Base-by-base conservation (phyloP, 2,113 vertebrate species). In the Panthera uncia region DNA sequence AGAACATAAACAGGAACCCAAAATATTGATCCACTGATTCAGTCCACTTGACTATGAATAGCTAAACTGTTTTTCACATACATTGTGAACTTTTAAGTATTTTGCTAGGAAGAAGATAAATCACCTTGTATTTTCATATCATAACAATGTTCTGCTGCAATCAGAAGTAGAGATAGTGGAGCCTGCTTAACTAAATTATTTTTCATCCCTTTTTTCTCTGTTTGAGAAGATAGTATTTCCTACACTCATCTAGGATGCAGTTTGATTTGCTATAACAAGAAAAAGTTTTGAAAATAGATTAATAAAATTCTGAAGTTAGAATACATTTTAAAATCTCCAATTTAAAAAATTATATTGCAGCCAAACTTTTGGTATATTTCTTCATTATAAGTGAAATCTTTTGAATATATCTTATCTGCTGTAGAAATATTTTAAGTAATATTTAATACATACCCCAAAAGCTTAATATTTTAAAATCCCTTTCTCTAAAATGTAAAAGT, bases 51-150 rank as follows among this genome's bases (percentile, higher is more conserved):
- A 45, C 15, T 79, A 80, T 82, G 36, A 91, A 63, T 91, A 73
- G 68, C 21, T 73, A 74, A 74, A 21, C 84, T 83, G 16, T 79
- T 74, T 83, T 94, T 86, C 41, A 76, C 38, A 50, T 12, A 68
- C 3, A 63, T 31, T 48, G 23, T 91, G 92, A 96, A 71, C 48
- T 87, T 94, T 57, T 76, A 57, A 81, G 71, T 68, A 97, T 81
- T 91, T 89, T 96, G 7, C 9, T 31, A 4, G 10, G 4, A 85
- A 87, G 29, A 83, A 90, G 80, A 94, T 68, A 87, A 91, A 88
- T 91, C 31, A 50, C 38, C 23, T 15, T 93, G 9, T 68, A 81
- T 84, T 92, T 95, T 91, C 29, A 33, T 68, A n/a, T 78, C 81
- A 55, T 38, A 55, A 50, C 33, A 92, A 23, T 52, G 27, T 14